Evolutionary conservation across 2,113 vertebrate species (phyloP).

Genomic region (Aythya baeri): DNA sequence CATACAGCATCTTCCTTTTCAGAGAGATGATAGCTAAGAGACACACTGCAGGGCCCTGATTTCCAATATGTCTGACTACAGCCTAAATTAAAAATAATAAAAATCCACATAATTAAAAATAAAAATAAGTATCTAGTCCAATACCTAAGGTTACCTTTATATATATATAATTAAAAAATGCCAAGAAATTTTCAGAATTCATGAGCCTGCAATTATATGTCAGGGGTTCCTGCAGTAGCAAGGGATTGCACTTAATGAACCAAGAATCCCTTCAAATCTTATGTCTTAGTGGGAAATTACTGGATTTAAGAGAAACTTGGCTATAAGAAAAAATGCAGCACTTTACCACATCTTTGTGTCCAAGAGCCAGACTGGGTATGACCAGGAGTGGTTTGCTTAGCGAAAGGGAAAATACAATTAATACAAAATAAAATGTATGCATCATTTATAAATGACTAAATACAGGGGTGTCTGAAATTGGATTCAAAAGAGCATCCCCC

Average conservation of each 20-base stretch:
- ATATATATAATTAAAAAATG: background rate
- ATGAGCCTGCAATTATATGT: background rate
- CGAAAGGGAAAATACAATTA: background rate
- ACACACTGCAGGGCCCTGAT: background rate
- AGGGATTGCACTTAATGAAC: background rate
- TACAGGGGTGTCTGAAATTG: background rate
- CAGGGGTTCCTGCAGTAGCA: background rate
- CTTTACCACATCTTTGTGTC: background rate
- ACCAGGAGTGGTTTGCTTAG: background rate
- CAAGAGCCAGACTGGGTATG: background rate
- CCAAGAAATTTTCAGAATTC: background rate
- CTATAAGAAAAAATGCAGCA: background rate
- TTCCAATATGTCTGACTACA: background rate
- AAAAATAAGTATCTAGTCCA: background rate
- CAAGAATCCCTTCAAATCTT: background rate
- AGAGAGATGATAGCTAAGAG: background rate
- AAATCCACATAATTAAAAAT: background rate
- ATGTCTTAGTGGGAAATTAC: background rate
- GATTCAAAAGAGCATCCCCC: background rate
- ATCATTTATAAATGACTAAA: background rate
- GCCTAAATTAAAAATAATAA: background rate
- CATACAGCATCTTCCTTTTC: background rate
- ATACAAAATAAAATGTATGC: background rate
- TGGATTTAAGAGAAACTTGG: background rate
- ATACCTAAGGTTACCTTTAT: background rate